These are phyloP conservation scores for Laspeyria flexula DNA, from an alignment of 2,888 invertebrate genomes.

Conservation along the genomic window DNA sequence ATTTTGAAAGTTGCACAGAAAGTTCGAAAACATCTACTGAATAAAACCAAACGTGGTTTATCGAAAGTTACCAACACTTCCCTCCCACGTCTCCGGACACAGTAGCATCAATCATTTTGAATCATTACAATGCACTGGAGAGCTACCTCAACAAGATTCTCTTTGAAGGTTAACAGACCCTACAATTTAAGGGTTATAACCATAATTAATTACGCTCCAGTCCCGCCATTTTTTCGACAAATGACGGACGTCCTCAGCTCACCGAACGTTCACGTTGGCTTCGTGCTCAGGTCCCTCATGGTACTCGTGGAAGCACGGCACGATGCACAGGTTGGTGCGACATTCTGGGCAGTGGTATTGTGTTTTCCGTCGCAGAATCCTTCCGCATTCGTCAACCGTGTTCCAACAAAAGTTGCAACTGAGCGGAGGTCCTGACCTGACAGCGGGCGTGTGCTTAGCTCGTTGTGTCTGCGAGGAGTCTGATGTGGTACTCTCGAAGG, in stretches of 20 bases:
- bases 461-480: constrained; percentile 67
- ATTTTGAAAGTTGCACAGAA: too few species aligned
- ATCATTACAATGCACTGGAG: background rate
- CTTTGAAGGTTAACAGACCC: background rate
- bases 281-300: constrained; percentile 86
- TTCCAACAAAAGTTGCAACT: constrained; percentile 97
- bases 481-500: constrained; percentile 35
- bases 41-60: too few species aligned
- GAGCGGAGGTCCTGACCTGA: constrained; percentile 93
- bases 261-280: constrained; percentile 56
- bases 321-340: constrained; percentile 95
- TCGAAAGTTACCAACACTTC: too few species aligned
- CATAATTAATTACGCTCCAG: constrained; percentile 6
- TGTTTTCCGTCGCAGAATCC: constrained; percentile 93
- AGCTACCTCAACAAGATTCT: background rate
- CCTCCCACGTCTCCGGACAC: too few species aligned
- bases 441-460: constrained; percentile 93
- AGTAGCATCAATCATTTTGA: background rate
- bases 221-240: constrained; percentile 36
- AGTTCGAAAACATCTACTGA: too few species aligned
- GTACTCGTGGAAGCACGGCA: constrained; percentile 95
- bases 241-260: constrained; percentile 33
- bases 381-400: constrained; percentile 93
- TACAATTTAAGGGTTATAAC: background rate
- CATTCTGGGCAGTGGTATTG: constrained; percentile 97